Conservation (phyloP, 2,113 vertebrate species). For the Sprattus sprattus region DNA sequence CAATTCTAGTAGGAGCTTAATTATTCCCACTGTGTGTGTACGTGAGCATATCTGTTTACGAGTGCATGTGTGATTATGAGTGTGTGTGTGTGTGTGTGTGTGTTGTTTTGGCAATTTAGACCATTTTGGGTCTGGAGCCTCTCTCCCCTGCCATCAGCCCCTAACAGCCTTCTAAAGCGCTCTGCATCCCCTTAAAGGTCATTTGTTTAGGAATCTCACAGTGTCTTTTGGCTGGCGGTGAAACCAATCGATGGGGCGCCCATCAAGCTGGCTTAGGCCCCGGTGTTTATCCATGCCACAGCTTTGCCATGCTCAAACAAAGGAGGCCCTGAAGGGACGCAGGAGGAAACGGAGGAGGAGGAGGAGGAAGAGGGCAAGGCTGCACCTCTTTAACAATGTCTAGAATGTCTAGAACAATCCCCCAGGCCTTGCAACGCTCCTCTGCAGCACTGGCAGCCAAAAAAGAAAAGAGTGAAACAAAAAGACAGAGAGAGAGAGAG, state of each 20-base stretch:
- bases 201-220: not conserved
- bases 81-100: not conserved
- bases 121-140: not conserved
- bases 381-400: not conserved
- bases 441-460: not conserved
- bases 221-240: slow-evolving; percentile 7
- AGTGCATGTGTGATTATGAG: not conserved
- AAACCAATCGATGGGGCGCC: slow-evolving; percentile 38
- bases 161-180: not conserved
- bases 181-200: not conserved
- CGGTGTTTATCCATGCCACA: slow-evolving; percentile 17
- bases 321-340: not conserved
- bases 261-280: slow-evolving; percentile 38
- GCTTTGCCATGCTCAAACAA: not conserved
- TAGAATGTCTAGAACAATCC: not conserved
- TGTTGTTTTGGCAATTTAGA: not conserved
- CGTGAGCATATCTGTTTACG: not conserved
- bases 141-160: not conserved
- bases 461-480: not conserved
- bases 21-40: too few species aligned
- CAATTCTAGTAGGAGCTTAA: not conserved
- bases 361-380: not conserved
- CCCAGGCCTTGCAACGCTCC: not conserved
- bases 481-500: not conserved
- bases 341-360: not conserved